Evolutionary conservation across 2,888 invertebrate species (phyloP), one percentile per base, ranked within the genome.

Genomic region (Digitonthophagus gazella): DNA sequence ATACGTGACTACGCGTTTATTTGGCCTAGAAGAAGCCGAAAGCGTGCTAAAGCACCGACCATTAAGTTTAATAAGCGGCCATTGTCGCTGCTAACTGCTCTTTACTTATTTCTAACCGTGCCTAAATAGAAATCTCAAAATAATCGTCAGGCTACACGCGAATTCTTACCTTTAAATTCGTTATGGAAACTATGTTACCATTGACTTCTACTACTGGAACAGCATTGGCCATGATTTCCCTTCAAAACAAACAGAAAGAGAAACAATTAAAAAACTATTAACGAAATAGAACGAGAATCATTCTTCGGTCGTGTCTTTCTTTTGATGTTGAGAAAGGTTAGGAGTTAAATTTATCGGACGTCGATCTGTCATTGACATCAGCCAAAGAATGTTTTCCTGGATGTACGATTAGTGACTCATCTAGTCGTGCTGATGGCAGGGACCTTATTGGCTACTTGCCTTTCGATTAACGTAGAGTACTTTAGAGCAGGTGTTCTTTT

Each of bases 161-260:
- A 58, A 58, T 8, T 72, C 81, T 78, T 82, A 88, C 88, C 83
- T 88, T 89, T 11, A 87, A 80, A 77, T 89, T 89, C 2, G 87
- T 89, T 64, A 88, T 85, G 8, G 87, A 83, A 8, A 88, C 82
- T 14, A 85, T 85, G 83, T 82, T 20, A 81, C 81, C 73, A 85
- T 84, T 78, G 18, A 88, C 83, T 70, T 78, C 79, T 0, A 88
- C 84, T 5, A 84, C 81, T 58, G 85, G 82, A 71, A 82, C 74
- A 11, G 80, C 78, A 65, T 78, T 77, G 56, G 73, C 70, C 63
- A 76, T 77, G 64, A 76, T 73, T 76, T 84, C 84, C 71, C 84
- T 84, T 75, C n/a, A 44, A 80, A 80, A 68, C 65, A 69, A 69
- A 57, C 16, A 55, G 15, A 58, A 70, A 54, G 6, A 16, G 57